These are phyloP conservation scores for Echiichthys vipera DNA, from an alignment of 2,797 vertebrate genomes.

Conservation along the genomic window DNA sequence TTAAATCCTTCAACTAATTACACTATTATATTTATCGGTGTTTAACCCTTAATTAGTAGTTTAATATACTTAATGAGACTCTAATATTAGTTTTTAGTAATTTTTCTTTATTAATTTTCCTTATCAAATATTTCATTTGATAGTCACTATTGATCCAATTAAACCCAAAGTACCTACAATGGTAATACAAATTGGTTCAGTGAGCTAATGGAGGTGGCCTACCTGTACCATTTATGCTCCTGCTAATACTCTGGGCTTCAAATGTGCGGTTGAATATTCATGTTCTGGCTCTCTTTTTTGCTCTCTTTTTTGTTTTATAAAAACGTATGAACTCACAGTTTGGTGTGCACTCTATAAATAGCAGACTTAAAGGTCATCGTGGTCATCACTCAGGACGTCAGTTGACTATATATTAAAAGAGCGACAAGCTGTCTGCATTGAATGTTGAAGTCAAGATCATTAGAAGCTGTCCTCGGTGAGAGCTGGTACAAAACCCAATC, in stretches of 20 bases:
- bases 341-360: neutral
- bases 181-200: constrained; percentile 36
- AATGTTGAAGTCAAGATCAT: constrained; percentile 14
- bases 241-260: neutral
- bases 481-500: constrained; percentile 16
- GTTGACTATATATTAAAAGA: neutral
- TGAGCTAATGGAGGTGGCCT: constrained; percentile 4
- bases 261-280: constrained; percentile 5
- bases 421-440: neutral
- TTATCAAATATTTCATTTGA: too few species aligned
- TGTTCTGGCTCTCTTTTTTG: neutral
- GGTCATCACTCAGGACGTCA: neutral
- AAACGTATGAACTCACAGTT: neutral
- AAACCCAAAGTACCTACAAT: too few species aligned
- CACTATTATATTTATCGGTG: too few species aligned
- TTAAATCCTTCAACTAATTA: too few species aligned
- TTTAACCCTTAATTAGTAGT: too few species aligned
- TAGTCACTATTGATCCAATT: too few species aligned
- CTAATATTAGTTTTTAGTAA: too few species aligned
- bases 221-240: neutral
- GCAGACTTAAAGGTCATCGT: neutral
- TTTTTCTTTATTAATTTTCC: too few species aligned
- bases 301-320: neutral
- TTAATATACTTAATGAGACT: too few species aligned
- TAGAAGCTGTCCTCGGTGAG: constrained; percentile 7